Conservation (phyloP, 2,113 vertebrate genomes). For the Antechinus flavipes region DNA sequence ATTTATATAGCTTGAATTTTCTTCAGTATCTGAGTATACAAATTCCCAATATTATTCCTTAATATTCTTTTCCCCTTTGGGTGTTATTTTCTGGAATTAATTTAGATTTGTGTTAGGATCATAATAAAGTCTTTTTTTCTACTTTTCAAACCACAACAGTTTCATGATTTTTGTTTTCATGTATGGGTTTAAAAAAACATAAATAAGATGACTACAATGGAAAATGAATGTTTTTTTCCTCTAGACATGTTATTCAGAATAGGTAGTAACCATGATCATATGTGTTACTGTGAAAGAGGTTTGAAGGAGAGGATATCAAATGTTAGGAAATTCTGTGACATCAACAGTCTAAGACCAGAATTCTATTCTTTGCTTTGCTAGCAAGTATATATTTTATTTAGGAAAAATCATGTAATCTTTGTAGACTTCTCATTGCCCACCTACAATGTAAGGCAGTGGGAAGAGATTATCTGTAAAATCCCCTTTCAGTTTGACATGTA, state of each 20-base stretch:
- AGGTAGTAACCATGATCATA: background rate
- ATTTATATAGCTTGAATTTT: background rate
- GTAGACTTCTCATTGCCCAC: conserved; percentile 18
- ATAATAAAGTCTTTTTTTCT: background rate
- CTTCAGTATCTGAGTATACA: background rate
- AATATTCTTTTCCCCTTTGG: background rate
- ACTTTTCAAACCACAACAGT: background rate
- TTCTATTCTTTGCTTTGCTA: background rate
- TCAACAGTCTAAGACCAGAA: background rate
- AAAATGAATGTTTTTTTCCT: background rate
- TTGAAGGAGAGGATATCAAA: background rate
- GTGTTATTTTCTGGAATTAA: background rate
- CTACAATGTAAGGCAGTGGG: conserved; percentile 14
- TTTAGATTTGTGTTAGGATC: background rate
- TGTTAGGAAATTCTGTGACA: background rate
- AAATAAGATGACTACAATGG: background rate
- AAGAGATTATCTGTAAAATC: background rate
- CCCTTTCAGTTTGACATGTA: background rate
- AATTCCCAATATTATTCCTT: conserved; percentile 23
- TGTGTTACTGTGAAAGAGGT: background rate
- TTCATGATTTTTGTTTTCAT: background rate
- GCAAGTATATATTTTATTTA: background rate
- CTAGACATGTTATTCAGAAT: conserved; percentile 13
- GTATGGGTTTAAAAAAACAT: background rate
- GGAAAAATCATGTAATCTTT: background rate